Base-by-base conservation (phyloP, 2,888 invertebrate genomes). In the Hydroisotoma schaefferi region DNA sequence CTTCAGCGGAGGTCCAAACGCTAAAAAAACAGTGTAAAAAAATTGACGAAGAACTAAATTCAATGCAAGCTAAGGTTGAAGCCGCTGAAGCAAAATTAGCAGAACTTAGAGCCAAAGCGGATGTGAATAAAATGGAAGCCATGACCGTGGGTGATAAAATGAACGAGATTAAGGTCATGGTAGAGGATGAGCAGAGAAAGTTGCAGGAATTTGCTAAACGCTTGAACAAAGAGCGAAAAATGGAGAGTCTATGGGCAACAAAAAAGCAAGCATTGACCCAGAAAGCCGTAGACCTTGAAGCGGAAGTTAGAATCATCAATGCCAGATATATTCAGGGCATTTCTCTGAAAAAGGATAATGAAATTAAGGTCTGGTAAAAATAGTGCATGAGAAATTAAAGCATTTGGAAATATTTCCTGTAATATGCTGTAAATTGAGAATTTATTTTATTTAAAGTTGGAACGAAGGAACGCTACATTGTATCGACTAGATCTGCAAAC, bases 151-250 rank as follows among this genome's bases (percentile, higher is more conserved):
- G 81, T 40, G 84, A 84, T 71, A 78, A 83, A 29, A 79, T 81
- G 0, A 82, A 79, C 55, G 81, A 84, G 70, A 76, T 86, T 6
- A 82, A 85, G 73, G 80, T 81, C 26, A 81, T 86, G 75, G 76
- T 85, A 20, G 81, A 81, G 1, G 82, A 82, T 56, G 82, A 87
- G 65, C 83, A 83, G 49, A 81, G 84, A 73, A 79, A 82, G 70
- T 84, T 86, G 15, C 87, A 83, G 75, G 81, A 81, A 64, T 76
- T 88, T 56, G 85, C 87, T 71, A 85, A 83, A 75, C 86, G 87
- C 73, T 55, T 64, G n/a, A 51, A 59, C 18, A 55, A 59, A 5
- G 57, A 62, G 44, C 62, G 38, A 25, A 44, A 2, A 1, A 51
- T n/a, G 10, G 58, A 58, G 23, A 43, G 59, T 2, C 54, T 53